Evolutionary conservation across 2,888 invertebrate genomes (phyloP).

Genomic region (Onchidella celtica): DNA sequence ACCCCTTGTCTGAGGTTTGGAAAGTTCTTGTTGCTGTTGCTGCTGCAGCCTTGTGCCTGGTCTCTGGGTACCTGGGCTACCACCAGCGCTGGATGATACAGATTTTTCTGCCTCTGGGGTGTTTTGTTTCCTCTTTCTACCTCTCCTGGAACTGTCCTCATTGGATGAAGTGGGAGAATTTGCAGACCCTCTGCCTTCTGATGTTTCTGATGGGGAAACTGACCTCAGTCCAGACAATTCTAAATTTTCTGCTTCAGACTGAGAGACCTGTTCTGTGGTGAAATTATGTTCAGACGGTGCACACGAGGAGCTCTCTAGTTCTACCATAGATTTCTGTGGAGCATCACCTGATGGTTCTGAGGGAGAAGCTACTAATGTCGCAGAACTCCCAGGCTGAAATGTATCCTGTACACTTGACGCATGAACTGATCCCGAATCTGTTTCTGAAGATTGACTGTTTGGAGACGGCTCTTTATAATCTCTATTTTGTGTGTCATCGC

Average conservation of each 20-base stretch:
- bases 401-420: no score
- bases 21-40: constrained; percentile 23
- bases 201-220: constrained; percentile 19
- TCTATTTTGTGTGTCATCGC: no score
- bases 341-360: no score
- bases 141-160: constrained; percentile 13
- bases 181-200: background rate
- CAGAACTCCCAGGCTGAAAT: no score
- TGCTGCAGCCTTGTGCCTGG: constrained; percentile 35
- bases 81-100: background rate
- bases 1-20: constrained; percentile 34
- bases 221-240: background rate
- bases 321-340: no score
- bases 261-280: background rate
- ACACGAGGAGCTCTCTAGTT: no score
- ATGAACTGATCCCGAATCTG: no score
- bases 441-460: no score
- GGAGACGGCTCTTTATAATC: no score
- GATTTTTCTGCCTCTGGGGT: background rate
- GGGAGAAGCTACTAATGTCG: no score
- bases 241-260: background rate
- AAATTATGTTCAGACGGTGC: no score
- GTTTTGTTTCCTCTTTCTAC: constrained; percentile 1
- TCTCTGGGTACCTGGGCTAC: background rate
- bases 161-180: constrained; percentile 27